These are phyloP conservation scores for Argyresthia albistria DNA, from an alignment of 2,888 invertebrate genomes.

Conservation along the genomic window DNA sequence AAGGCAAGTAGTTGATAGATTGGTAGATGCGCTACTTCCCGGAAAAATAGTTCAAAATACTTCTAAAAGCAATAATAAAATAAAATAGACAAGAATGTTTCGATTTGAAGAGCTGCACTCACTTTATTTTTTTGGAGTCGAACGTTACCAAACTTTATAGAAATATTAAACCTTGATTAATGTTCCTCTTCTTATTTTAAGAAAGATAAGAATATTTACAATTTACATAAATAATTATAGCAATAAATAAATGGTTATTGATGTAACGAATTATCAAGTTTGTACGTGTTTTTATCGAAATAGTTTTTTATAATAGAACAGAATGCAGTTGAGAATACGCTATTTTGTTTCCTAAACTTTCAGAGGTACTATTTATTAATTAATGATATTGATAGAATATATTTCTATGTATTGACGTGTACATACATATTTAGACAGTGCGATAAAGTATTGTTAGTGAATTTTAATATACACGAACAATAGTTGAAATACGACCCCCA, in stretches of 20 bases:
- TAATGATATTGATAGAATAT: conserved; percentile 74
- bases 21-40: conserved; percentile 69
- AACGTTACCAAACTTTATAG: conserved; percentile 66
- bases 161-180: conserved; percentile 68
- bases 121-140: conserved; percentile 51
- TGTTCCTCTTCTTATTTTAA: conserved; percentile 73
- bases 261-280: conserved; percentile 63
- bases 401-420: conserved; percentile 73
- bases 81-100: conserved; percentile 45
- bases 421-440: conserved; percentile 40
- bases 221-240: conserved; percentile 64
- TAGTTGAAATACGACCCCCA: conserved; percentile 42
- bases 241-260: conserved; percentile 64
- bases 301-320: conserved; percentile 70
- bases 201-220: conserved; percentile 72
- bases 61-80: conserved; percentile 17
- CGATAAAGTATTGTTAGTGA: conserved; percentile 47
- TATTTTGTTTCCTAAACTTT: conserved; percentile 74
- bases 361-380: conserved; percentile 76
- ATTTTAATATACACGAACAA: conserved; percentile 42
- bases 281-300: conserved; percentile 69
- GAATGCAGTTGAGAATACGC: conserved; percentile 55
- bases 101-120: conserved; percentile 72
- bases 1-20: conserved; percentile 60
- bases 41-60: conserved; percentile 31